Base-by-base conservation (phyloP, 2,888 invertebrate genomes). In the Mimas tiliae region DNA sequence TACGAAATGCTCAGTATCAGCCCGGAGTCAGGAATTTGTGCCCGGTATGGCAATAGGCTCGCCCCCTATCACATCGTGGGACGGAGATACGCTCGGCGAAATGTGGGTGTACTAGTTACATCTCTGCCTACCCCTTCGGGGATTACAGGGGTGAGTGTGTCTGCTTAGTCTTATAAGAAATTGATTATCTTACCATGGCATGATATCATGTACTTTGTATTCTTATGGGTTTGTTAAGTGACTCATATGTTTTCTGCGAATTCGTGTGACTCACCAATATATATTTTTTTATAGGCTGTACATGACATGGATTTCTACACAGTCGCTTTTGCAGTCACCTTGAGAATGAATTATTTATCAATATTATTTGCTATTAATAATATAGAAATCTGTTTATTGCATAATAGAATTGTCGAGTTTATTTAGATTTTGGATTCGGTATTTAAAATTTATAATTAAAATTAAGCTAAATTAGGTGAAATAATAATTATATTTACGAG, bases 281-380 rank as follows among this genome's bases (percentile, higher is more conserved):
- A 53, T 14, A n/a, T 27, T 58, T 58, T 58, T 16, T 58, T 58
- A 38, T 58, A 7, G 58, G 6, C 11, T 58, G 42, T 58, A 58
- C 58, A 38, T 58, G 58, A 58, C 58, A 58, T 38, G 38, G 19
- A 58, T 55, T 55, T 34, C 34, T 42, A 58, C 16, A 34, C 16
- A 16, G 38, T 42, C 27, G 27, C 27, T 27, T 3, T 27, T 1
- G 42, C 16, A 53, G 38, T 58, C 58, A 42, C 58, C 58, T 58
- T 58, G 58, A 58, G 19, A 38, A 55, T 16, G 9, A 34, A 12
- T 55, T 58, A 58, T 58, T 58, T 38, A 42, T 6, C 58, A 58
- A 55, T n/a, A 55, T 38, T 8, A 58, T 4, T 27, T 3, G 4
- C 2, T 27, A 27, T 38, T 38, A 12, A 6, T 33, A 53, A 42